These are phyloP conservation scores for Grallaria varia DNA, from an alignment of 2,113 vertebrate species.

Conservation along the genomic window DNA sequence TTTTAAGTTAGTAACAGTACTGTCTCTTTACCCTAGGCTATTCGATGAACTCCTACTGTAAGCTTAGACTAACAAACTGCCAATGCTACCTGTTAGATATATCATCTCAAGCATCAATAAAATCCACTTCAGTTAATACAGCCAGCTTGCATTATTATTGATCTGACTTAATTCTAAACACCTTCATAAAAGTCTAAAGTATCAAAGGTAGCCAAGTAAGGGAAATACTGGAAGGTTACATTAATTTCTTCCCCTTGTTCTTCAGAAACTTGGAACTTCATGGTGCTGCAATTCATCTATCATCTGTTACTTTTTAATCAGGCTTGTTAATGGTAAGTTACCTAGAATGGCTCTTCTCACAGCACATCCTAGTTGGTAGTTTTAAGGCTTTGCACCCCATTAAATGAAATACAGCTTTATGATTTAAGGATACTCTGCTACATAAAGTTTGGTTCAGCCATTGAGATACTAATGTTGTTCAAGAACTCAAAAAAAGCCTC, in stretches of 20 bases:
- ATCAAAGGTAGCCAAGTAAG: neutral
- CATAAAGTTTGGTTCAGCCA: neutral
- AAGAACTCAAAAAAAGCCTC: neutral
- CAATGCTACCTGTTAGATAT: neutral
- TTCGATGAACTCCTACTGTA: neutral
- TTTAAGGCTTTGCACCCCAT: neutral
- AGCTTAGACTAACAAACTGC: neutral
- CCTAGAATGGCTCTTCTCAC: neutral
- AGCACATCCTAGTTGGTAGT: neutral
- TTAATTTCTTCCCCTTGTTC: neutral
- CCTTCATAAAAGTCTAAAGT: neutral
- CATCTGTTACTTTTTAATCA: neutral
- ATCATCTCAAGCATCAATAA: neutral
- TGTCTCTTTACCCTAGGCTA: neutral
- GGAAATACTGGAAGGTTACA: neutral
- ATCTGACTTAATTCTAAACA: neutral
- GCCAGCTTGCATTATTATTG: neutral
- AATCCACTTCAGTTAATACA: neutral
- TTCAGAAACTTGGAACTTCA: neutral
- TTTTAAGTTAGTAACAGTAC: neutral
- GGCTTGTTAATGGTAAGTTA: neutral
- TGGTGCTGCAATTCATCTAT: neutral
- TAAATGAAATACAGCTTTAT: neutral
- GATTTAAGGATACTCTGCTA: neutral
- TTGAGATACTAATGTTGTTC: neutral